Base-by-base conservation (phyloP, 2,888 invertebrate genomes). In the Sacculina carcini region DNA sequence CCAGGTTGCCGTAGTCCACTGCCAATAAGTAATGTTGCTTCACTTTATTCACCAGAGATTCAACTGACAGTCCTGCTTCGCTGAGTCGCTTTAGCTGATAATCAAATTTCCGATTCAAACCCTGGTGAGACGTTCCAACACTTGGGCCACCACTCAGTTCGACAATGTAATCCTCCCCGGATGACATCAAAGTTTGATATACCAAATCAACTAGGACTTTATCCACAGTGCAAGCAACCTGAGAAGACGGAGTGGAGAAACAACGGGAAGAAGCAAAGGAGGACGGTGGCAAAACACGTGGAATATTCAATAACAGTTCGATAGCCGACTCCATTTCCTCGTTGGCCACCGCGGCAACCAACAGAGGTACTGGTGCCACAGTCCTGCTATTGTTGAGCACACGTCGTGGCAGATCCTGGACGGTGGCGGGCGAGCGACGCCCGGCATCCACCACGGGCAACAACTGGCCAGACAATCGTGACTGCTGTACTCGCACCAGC, bases 391-490 rank as follows among this genome's bases (percentile, higher is more conserved):
- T 12, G 28, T 44, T 28, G 16, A 44, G 44, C 16, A 44, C 28
- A 7, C 28, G 5, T 9, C 28, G 26, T 1, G 61, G 59, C 24
- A 58, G 57, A 24, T 56, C 58, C 1, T 57, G 50, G 19, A 63
- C 53, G 50, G 55, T 53, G 14, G 56, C 53, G 5, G 24, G 21
- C 2, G 50, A 51, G 16, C 56, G n/a, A 1, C 61, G 38, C 0
- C 55, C 50, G 1, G 51, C 55, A 51, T 62, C 62, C 31, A 61
- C 54, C 19, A 57, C 56, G 0, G 63, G 62, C 47, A 63, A 52
- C 48, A 55, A 53, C n/a, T 55, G 53, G 9, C 38, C 32, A 4
- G 52, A 53, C 26, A 54, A 16, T 0, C 61, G 39, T 0, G 55
- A 44, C 2, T 52, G 54, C 50, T 62, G 62, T 24, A 60, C 54